Percentiles rank a stretch among this genome's conserved stretches.
These are phyloP conservation scores for Alethe diademata DNA, from an alignment of 2,113 vertebrate species.

Conservation along the genomic window DNA sequence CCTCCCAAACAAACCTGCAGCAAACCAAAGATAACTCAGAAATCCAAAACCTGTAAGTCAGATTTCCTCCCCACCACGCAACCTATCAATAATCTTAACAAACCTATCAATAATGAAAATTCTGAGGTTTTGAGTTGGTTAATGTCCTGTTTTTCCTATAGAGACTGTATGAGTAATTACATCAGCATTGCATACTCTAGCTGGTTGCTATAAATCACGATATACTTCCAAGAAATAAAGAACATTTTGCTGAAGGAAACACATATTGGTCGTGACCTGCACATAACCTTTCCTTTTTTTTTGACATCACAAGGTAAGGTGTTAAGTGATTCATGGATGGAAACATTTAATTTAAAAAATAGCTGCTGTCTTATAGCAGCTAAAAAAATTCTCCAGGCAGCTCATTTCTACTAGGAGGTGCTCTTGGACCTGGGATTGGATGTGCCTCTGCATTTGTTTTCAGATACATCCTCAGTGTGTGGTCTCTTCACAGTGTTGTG, in stretches of 20 bases:
- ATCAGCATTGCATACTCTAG: neutral
- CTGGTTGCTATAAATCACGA: neutral
- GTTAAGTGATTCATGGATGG: neutral
- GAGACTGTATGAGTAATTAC: neutral
- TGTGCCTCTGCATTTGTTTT: neutral
- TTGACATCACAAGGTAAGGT: neutral
- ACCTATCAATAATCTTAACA: neutral
- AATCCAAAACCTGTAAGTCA: neutral
- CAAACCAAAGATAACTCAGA: neutral
- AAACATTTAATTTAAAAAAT: neutral
- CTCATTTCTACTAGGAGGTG: neutral
- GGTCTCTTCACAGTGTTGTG: neutral
- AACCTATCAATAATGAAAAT: neutral
- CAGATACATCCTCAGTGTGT: too few relatives aligned
- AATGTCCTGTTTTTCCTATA: neutral
- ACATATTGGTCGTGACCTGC: neutral
- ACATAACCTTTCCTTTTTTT: neutral
- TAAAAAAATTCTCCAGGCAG: neutral
- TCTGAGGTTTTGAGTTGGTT: neutral
- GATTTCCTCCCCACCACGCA: neutral
- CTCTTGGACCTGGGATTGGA: neutral
- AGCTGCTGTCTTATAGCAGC: neutral
- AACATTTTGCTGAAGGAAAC: neutral
- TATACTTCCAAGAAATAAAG: neutral
- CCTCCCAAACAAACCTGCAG: neutral